Evolutionary conservation across 2,113 vertebrate species (phyloP).

Genomic region (Sapayoa aenigma): DNA sequence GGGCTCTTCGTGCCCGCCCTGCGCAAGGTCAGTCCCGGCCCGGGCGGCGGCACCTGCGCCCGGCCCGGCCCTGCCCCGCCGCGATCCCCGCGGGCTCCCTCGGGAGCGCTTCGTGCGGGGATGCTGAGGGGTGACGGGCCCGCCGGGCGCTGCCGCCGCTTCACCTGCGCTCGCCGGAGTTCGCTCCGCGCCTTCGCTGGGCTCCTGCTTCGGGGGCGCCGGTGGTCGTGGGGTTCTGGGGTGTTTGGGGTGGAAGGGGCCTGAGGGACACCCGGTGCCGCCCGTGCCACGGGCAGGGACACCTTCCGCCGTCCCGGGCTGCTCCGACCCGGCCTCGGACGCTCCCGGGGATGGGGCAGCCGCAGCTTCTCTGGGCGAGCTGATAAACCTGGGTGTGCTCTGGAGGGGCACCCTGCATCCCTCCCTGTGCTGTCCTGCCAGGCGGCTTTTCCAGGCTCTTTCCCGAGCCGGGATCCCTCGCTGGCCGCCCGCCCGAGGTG

Average conservation of each 20-base stretch:
- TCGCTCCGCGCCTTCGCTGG: rapidly evolving
- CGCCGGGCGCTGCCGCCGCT: background rate
- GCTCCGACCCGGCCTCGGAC: background rate
- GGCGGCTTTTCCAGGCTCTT: background rate
- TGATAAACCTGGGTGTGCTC: background rate
- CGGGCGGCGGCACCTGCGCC: background rate
- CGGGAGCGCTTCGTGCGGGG: background rate
- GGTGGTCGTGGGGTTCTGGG: rapidly evolving
- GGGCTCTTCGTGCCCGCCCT: slow-evolving; percentile 92
- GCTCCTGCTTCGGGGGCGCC: background rate
- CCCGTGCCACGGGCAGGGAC: background rate
- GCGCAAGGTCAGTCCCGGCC: slow-evolving; percentile 82
- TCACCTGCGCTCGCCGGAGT: background rate
- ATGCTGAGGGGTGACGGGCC: background rate
- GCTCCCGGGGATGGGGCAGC: background rate
- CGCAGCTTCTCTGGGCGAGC: background rate
- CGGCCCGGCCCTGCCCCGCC: background rate
- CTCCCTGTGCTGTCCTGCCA: background rate
- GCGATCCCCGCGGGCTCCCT: too few species aligned
- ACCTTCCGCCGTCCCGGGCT: rapidly evolving
- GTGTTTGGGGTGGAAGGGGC: background rate
- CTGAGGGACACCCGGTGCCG: too few species aligned
- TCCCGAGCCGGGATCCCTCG: rapidly evolving
- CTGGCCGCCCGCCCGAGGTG: too few species aligned
- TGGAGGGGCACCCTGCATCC: background rate